phyloP scores from a whole-genome alignment of 2,888 invertebrate genomes.

The Tolmerus cingulatus region DNA sequence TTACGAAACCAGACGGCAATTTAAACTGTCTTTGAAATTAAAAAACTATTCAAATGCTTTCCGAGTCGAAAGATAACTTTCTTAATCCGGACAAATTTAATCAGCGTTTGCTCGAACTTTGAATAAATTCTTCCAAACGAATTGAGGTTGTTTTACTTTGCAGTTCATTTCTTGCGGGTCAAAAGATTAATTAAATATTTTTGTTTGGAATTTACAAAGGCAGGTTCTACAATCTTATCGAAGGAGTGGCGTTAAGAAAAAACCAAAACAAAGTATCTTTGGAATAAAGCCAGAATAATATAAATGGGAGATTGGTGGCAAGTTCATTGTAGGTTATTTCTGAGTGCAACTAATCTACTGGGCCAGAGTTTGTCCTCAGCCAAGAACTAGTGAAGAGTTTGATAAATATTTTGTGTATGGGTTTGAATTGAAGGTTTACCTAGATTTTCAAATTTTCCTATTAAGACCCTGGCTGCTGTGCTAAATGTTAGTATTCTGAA shows the following conservation, averaged over 20 bases:
- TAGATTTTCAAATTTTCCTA: background rate
- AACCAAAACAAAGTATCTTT: background rate
- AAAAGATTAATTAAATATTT: background rate
- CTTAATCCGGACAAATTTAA: background rate
- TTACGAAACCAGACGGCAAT: background rate
- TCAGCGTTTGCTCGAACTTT: background rate
- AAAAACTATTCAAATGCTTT: background rate
- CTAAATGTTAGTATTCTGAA: background rate
- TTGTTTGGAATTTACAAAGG: background rate
- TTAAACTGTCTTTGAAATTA: background rate
- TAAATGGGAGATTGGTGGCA: background rate
- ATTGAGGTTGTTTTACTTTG: background rate
- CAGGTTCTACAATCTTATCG: background rate
- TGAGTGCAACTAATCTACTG: background rate
- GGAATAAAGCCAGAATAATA: background rate
- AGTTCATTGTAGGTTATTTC: background rate
- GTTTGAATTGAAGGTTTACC: no score
- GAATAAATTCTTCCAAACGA: background rate
- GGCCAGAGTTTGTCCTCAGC: background rate
- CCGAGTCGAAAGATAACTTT: background rate
- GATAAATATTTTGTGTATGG: no score
- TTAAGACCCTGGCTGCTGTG: background rate
- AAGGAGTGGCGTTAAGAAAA: background rate
- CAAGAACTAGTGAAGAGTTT: background rate
- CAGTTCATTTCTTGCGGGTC: background rate